phyloP scores from a whole-genome alignment of 2,888 invertebrate species.

The Nymphalis c-album region DNA sequence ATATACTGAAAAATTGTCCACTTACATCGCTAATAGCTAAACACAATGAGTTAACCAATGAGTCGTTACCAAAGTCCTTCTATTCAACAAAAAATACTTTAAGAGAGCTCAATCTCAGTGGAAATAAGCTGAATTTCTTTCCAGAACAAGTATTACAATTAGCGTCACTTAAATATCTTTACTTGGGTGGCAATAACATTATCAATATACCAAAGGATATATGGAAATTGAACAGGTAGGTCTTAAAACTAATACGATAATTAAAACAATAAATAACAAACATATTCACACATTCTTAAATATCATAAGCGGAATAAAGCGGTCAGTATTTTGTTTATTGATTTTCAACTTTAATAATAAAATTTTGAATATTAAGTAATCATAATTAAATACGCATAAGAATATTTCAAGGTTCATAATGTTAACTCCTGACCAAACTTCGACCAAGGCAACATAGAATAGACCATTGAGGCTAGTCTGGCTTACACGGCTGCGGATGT shows the following conservation, averaged over 20 bases:
- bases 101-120: slow-evolving; percentile 96
- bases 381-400: too few species aligned
- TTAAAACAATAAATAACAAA: background rate
- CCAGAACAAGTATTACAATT: slow-evolving; percentile 94
- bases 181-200: slow-evolving; percentile 94
- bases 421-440: too few species aligned
- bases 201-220: slow-evolving; percentile 90
- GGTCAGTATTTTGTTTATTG: too few species aligned
- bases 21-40: slow-evolving; percentile 91
- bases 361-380: too few species aligned
- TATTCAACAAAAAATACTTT: slow-evolving; percentile 83
- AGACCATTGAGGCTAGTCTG: too few species aligned
- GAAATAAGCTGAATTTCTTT: slow-evolving; percentile 91
- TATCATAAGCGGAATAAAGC: too few species aligned
- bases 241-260: slow-evolving; percentile 15
- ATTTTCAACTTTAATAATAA: too few species aligned
- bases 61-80: slow-evolving; percentile 94
- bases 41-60: slow-evolving; percentile 92
- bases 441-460: too few species aligned
- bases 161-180: slow-evolving; percentile 88
- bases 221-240: slow-evolving; percentile 74
- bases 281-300: too few species aligned
- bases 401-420: too few species aligned
- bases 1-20: slow-evolving; percentile 87
- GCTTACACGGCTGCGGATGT: too few species aligned